These are phyloP conservation scores for Okamejei kenojei DNA, from an alignment of 2,797 vertebrate genomes.

Conservation along the genomic window DNA sequence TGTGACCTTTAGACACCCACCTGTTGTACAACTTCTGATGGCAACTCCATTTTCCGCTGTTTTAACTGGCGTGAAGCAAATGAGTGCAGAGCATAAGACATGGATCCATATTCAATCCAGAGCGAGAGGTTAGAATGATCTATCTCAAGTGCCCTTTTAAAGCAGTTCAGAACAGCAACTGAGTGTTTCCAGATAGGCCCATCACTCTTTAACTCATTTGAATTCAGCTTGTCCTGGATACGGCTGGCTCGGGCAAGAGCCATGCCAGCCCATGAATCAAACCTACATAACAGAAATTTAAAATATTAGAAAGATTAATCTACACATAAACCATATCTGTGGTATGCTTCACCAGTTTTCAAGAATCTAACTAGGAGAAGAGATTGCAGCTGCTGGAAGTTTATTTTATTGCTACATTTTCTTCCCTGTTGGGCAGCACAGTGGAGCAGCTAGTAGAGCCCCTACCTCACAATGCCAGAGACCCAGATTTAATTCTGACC, in stretches of 20 bases:
- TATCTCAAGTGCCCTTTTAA: conserved; percentile 85
- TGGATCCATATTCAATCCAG: conserved; percentile 96
- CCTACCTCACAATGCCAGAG: no score
- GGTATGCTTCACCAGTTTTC: not conserved
- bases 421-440: not conserved
- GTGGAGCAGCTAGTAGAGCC: no score
- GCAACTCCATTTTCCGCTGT: conserved; percentile 79
- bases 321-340: not conserved
- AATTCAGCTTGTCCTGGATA: conserved; percentile 96
- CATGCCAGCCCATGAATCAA: conserved; percentile 98
- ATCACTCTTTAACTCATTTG: conserved; percentile 90
- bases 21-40: conserved; percentile 79
- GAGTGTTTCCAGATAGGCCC: conserved; percentile 92
- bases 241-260: conserved; percentile 89
- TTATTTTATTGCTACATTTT: not conserved
- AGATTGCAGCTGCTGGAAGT: no score
- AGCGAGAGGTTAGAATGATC: conserved; percentile 86
- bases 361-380: not conserved
- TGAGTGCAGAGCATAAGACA: conserved; percentile 88
- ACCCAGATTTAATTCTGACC: no score
- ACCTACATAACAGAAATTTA: conserved; percentile 58
- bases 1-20: conserved; percentile 51
- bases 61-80: conserved; percentile 93
- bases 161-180: conserved; percentile 83
- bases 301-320: not conserved